These are phyloP conservation scores for Tauraco erythrolophus DNA, from an alignment of 2,113 vertebrate genomes.

Conservation along the genomic window DNA sequence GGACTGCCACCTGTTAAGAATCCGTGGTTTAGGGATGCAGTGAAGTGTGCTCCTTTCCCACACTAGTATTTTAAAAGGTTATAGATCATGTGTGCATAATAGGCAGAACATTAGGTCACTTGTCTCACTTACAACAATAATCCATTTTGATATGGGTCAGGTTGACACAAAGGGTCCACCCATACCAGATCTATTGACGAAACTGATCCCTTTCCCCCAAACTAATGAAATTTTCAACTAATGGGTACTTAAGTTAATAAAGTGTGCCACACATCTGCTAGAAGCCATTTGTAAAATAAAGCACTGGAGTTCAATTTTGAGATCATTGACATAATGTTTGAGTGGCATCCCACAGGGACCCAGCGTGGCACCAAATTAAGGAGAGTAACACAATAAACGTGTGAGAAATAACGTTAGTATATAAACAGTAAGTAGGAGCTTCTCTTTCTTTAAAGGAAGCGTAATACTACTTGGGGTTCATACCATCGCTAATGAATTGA, in stretches of 20 bases:
- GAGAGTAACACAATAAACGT: slow-evolving; percentile 79
- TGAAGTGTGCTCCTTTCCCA: slow-evolving; percentile 87
- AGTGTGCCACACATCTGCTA: slow-evolving; percentile 87
- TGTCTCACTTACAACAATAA: slow-evolving; percentile 91
- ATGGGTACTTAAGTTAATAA: slow-evolving; percentile 88
- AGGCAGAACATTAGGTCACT: slow-evolving; percentile 88
- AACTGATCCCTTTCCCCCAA: slow-evolving; percentile 84
- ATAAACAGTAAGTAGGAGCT: slow-evolving; percentile 76
- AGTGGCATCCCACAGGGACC: slow-evolving; percentile 77
- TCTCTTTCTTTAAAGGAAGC: slow-evolving; percentile 62
- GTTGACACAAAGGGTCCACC: slow-evolving; percentile 84
- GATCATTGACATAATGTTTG: slow-evolving; percentile 83
- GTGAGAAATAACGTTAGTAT: slow-evolving; percentile 82
- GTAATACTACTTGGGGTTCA: slow-evolving; percentile 56
- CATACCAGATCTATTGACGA: slow-evolving; percentile 83
- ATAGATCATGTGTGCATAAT: slow-evolving; percentile 88
- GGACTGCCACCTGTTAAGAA: slow-evolving; percentile 86
- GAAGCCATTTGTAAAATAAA: slow-evolving; percentile 81
- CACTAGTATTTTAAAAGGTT: slow-evolving; percentile 89
- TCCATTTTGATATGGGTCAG: slow-evolving; percentile 89
- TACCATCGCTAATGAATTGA: slow-evolving; percentile 68
- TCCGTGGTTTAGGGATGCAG: slow-evolving; percentile 74
- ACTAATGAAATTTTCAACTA: slow-evolving; percentile 91
- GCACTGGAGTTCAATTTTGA: slow-evolving; percentile 79
- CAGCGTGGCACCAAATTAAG: slow-evolving; percentile 83